A percentile compares a stretch with the other conserved stretches of the same genome.
Conservation (phyloP, 1,140 invertebrate species). For the Leptopilina boulardi region DNA sequence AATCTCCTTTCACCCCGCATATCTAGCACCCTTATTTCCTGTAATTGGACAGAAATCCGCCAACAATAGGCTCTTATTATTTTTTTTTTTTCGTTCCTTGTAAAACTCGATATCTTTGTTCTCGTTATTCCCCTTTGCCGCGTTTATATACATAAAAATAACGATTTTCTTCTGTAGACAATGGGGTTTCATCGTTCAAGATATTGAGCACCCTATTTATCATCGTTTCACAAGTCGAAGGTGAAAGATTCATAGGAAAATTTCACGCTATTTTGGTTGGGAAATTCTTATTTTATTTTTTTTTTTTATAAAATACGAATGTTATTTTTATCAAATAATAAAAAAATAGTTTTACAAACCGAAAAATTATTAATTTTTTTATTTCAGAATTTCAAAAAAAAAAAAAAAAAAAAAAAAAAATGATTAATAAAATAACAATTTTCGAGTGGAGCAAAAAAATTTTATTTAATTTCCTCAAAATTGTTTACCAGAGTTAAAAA, state of each 20-base stretch:
- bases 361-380: too few relatives aligned
- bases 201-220: conserved; percentile 19
- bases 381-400: too few relatives aligned
- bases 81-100: not conserved
- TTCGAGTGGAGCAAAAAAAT: too few relatives aligned
- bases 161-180: not conserved
- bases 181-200: not conserved
- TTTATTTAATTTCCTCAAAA: too few relatives aligned
- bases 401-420: too few relatives aligned
- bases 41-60: not conserved
- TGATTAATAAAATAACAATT: too few relatives aligned
- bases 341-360: too few relatives aligned
- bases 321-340: too few relatives aligned
- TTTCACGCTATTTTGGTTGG: not conserved
- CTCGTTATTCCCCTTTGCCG: not conserved
- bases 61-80: conserved; percentile 3
- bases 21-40: not conserved
- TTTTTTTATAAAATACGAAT: too few relatives aligned
- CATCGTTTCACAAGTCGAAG: not conserved
- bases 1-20: not conserved
- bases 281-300: not conserved
- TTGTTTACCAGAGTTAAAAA: too few relatives aligned
- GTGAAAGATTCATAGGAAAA: conserved; percentile 2
- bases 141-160: not conserved
- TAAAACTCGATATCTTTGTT: not conserved